Base-by-base conservation (phyloP, 2,113 vertebrate species). In the Ardeotis arabs region DNA sequence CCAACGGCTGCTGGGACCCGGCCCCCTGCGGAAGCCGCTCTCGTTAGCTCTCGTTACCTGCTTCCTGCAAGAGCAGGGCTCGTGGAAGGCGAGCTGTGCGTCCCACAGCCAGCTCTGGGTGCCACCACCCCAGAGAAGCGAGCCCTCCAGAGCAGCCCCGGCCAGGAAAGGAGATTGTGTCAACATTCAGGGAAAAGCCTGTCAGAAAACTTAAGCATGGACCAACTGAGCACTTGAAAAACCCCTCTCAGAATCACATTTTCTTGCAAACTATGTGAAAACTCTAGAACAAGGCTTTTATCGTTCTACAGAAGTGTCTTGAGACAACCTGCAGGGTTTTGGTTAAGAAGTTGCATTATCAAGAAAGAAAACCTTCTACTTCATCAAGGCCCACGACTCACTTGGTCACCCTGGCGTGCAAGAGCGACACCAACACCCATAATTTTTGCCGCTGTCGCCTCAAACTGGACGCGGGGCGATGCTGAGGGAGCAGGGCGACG, bases 101-200 rank as follows among this genome's bases (percentile, higher is more conserved):
- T 3, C 13, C 5, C 74, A 3, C 0, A 0, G 10, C 33, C 4
- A 12, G 55, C n/a, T 4, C 19, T 0, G 33, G 20, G 37, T 6
- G 15, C 9, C 2, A 49, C 14, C 53, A 10, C 12, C 47, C 63
- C 21, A 4, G 9, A 3, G 19, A 10, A 15, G 10, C 4, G 8
- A 29, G 29, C 12, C 74, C 35, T 16, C 41, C 4, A 1, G 23
- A 31, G 37, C 73, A 45, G 45, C 45, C 60, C 39, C 0, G 2
- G 41, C 9, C 73, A 41, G 39, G 8, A 16, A 24, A 10, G 22
- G 10, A 20, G 41, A 0, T 0, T 7, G 56, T 2, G 25, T 10
- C 5, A 2, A 14, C 0, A 4, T 28, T 12, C 24, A 13, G 31
- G 41, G 27, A 72, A 60, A 59, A 78, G 16, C 0, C 0, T 0